Base-by-base conservation (phyloP, 2,113 vertebrate genomes). In the Lamprotornis superbus region DNA sequence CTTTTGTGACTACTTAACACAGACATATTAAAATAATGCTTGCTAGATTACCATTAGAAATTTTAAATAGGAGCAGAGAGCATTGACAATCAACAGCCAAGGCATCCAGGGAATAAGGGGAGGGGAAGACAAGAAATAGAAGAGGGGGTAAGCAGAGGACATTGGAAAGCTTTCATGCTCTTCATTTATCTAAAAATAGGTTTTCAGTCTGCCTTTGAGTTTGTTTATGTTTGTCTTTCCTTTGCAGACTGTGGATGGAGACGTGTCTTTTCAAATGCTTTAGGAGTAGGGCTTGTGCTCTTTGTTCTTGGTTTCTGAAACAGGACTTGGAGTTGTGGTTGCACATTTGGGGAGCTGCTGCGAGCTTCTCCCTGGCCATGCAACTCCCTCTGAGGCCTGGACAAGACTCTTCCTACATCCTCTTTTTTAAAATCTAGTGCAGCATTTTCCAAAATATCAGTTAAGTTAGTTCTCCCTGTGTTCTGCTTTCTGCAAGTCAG, bases 101-200 rank as follows among this genome's bases (percentile, higher is more conserved):
- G 83, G 68, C 52, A 16, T 87, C 6, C 30, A 20, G 42, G 27
- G 49, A 31, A 31, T 28, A 55, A 70, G 55, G 40, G 47, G 31
- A 80, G 12, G 22, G 74, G 22, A 75, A 60, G 44, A 61, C 25
- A 92, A 91, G 69, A 91, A 96, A 63, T 65, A 91, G 71, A 65
- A 82, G n/a, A 63, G 27, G 21, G 52, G 27, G 15, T 82, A 78
- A 84, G 73, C 61, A 64, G 73, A 91, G 71, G 73, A 75, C 25
- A 16, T 12, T 83, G 73, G 83, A 83, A 76, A 92, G 73, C 52
- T 78, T 91, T 93, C 1, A 2, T 83, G 42, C 25, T 85, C 49
- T 93, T 96, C 71, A 78, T 92, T 96, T 87, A 69, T 83, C 87
- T 88, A 92, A 95, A 96, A 95, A 92, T 84, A 92, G 69, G 28